These are phyloP conservation scores for Speoplatyrhinus poulsoni DNA, from an alignment of 2,113 vertebrate species.

Conservation along the genomic window DNA sequence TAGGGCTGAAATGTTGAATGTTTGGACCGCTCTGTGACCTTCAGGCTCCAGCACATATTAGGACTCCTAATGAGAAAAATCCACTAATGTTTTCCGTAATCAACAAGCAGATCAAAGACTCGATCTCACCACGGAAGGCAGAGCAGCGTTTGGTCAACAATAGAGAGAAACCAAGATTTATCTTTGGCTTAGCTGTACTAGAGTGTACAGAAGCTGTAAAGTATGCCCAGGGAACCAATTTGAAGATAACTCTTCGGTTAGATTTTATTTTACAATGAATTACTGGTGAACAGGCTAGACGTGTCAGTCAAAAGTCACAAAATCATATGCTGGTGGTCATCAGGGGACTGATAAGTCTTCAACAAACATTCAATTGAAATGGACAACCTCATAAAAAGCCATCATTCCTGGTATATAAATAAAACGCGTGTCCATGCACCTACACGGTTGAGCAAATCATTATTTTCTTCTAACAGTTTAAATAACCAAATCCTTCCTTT, in stretches of 20 bases:
- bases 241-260: slow-evolving; percentile 52
- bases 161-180: slow-evolving; percentile 50
- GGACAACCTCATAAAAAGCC: background rate
- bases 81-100: slow-evolving; percentile 76
- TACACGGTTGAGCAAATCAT: background rate
- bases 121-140: slow-evolving; percentile 59
- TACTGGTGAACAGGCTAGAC: no score
- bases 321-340: no score
- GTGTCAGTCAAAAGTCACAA: no score
- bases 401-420: background rate
- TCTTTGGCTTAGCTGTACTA: slow-evolving; percentile 51
- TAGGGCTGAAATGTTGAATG: slow-evolving; percentile 26
- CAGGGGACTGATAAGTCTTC: background rate
- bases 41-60: slow-evolving; percentile 61
- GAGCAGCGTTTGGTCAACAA: slow-evolving; percentile 57
- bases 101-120: slow-evolving; percentile 76
- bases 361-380: slow-evolving; percentile 9
- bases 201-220: slow-evolving; percentile 32
- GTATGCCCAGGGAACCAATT: slow-evolving; percentile 66
- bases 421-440: background rate
- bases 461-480: slow-evolving; percentile 16
- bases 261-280: no score
- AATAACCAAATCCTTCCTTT: slow-evolving; percentile 15
- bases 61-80: slow-evolving; percentile 73
- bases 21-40: slow-evolving; percentile 39